Base-by-base conservation (phyloP, 1,140 invertebrate species). In the Drosophila sp. region DNA sequence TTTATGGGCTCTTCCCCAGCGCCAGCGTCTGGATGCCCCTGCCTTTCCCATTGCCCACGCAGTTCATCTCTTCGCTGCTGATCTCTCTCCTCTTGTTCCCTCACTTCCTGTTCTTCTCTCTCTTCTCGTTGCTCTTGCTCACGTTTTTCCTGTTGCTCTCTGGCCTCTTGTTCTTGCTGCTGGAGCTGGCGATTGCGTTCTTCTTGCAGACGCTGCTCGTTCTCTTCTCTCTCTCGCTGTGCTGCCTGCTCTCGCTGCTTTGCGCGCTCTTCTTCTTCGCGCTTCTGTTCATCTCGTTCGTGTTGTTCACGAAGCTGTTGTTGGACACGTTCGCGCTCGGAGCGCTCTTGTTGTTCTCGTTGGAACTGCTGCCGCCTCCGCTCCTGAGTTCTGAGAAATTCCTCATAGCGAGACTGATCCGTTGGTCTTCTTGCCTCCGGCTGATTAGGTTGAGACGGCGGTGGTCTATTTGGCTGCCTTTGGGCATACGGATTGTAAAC, bases 31-130 rank as follows among this genome's bases (percentile, higher is more conserved):
- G 57, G 30, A 6, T 35, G 41, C 29, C 32, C 44, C 5, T 63
- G 33, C n/a, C 61, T 27, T 27, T 80, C 70, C 23, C 47, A 40
- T 6, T 57, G 70, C 11, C 30, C 35, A 3, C 62, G 58, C 11
- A 33, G 23, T 6, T 71, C 44, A 0, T 79, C 63, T 17, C 57
- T 40, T 5, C 60, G 41, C 23, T 72, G 65, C 17, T 77, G 63
- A 6, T 82, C 80, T 0, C 68, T 58, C 7, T 72, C 76, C 8
- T 70, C 57, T 60, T 44, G 62, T 6, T 70, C 61, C 8, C 47
- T 4, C 33, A 73, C 57, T 25, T 79, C 70, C 10, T 71, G 38
- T 17, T 72, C 47, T 17, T 38, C 35, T n/a, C 72, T 57, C 2
- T 44, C 47, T 35, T 61, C 65, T 10, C 56, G 44, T 17, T 72